Evolutionary conservation across 2,888 invertebrate genomes (phyloP), one percentile per base, ranked within the genome.

Genomic region (Lepidocyrtinus sp.): DNA sequence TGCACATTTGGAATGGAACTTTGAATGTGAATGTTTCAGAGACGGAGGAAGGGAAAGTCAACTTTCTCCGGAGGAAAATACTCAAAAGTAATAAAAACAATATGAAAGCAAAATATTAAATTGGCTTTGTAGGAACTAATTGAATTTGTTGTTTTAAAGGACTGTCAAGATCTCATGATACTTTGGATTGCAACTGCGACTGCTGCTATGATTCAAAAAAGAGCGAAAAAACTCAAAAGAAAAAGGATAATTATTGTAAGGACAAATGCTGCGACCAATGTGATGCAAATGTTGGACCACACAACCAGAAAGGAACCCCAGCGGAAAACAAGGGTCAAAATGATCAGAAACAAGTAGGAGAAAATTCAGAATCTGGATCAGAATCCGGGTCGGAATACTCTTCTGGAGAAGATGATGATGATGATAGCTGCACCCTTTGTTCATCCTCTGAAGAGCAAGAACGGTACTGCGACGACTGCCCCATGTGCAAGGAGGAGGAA

Each of bases 401-500:
- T 1, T 50, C 50, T 36, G 36, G 36, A 12, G 22, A 17, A 45
- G 21, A 27, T 0, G 26, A 73, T 7, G 55, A 24, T 12, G 64
- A 65, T n/a, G 62, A 25, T 12, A n/a, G 24, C 21, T 75, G 75
- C 61, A 75, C 24, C 5, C 5, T n/a, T 50, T 75, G 75, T 21
- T 19, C 2, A 17, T 17, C 27, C n/a, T 27, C 67, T 9, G 63
- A 21, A 12, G 15, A 24, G 2, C 63, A 1, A n/a, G n/a, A n/a
- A n/a, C n/a, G n/a, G 15, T 76, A 55, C 24, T 76, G 75, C 24
- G 70, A 50, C 9, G 75, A 76, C 21, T 76, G 75, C 24, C 5
- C 64, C 0, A 69, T 76, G 19, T 76, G 75, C 27, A 76, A 76
- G 24, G 27, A 67, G 1, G 59, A 26, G 50, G 50, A 50, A 50